Base-by-base conservation (phyloP, 1,140 invertebrate species). In the Mercenaria mercenaria region DNA sequence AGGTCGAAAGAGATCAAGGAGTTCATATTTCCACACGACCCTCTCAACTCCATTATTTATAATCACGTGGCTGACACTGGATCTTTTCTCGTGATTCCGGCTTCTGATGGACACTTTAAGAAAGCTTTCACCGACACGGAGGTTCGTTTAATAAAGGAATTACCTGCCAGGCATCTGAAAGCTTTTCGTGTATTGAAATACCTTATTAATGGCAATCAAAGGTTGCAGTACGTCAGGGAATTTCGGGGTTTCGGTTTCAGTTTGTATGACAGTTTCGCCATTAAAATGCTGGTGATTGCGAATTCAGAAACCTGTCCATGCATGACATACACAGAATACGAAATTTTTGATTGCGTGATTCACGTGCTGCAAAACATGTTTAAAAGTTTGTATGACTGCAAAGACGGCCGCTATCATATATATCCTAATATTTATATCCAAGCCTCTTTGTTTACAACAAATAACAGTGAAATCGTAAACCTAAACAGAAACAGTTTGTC, bases 321-420 rank as follows among this genome's bases (percentile, higher is more conserved):
- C 37, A 34, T 37, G 29, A 39, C 43, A 41, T 56, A 74, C 32
- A 2, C 64, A 10, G 82, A 85, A 8, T 85, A 6, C 52, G 64
- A 85, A 74, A 23, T 74, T 23, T 84, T 64, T 69, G 81, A 84
- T 26, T 84, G 81, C 26, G 82, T 85, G 20, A 74, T 74, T 29
- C 34, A 69, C 41, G 23, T 85, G 64, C 50, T 85, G 3, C 69
- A 72, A 26, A 50, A 32, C 23, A 72, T 85, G 26, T 52, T 23
- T 8, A 39, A 50, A 26, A 47, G 26, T 41, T 13, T 85, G 64
- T 72, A 85, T 37, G 67, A 72, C 15, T 26, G 8, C 41, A 29
- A 13, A 13, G 43, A 72, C 29, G 47, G 37, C n/a, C 23, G 18
- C 8, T 32, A 10, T 32, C 11, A 20, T 10, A 47, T 85, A 11